These are phyloP conservation scores for Plusia festucae DNA, from an alignment of 2,888 invertebrate genomes.

Conservation along the genomic window DNA sequence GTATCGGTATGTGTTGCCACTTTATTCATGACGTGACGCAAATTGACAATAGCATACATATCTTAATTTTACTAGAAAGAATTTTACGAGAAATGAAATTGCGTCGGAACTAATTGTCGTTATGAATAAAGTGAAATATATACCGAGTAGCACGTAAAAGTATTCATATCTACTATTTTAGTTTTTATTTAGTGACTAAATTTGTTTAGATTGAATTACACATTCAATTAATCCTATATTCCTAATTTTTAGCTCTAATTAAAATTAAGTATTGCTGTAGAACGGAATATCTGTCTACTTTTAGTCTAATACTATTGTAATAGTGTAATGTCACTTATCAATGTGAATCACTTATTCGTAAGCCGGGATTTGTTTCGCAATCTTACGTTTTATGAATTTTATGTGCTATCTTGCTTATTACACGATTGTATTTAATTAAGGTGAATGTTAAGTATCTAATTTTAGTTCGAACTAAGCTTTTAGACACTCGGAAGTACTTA, in stretches of 20 bases:
- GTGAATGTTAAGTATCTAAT: slow-evolving; percentile 51
- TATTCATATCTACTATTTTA: slow-evolving; percentile 25
- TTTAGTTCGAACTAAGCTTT: slow-evolving; percentile 42
- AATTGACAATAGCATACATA: slow-evolving; percentile 17
- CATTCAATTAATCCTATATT: slow-evolving; percentile 44
- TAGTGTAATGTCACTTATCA: slow-evolving; percentile 16
- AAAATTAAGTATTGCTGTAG: slow-evolving; percentile 32
- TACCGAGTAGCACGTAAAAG: slow-evolving; percentile 36
- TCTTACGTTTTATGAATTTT: slow-evolving; percentile 52
- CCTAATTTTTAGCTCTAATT: slow-evolving; percentile 39
- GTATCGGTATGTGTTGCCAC: slow-evolving; percentile 48
- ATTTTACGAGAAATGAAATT: slow-evolving; percentile 13
- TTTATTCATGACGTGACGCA: slow-evolving; percentile 21
- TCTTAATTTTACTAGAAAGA: slow-evolving; percentile 18
- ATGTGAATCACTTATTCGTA: slow-evolving; percentile 37
- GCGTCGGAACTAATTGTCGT: not conserved
- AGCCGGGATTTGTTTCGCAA: slow-evolving; percentile 69
- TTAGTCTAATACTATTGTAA: slow-evolving; percentile 13
- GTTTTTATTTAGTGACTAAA: slow-evolving; percentile 18
- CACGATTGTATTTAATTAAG: slow-evolving; percentile 21
- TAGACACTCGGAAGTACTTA: slow-evolving; percentile 61
- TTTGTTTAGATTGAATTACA: slow-evolving; percentile 37
- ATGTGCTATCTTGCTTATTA: slow-evolving; percentile 58
- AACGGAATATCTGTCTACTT: slow-evolving; percentile 25
- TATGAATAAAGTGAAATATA: slow-evolving; percentile 32